A percentile compares a stretch with the other conserved stretches of the same genome.
Conservation (phyloP, 2,797 vertebrate species). For the Leptodactylus fallax region DNA sequence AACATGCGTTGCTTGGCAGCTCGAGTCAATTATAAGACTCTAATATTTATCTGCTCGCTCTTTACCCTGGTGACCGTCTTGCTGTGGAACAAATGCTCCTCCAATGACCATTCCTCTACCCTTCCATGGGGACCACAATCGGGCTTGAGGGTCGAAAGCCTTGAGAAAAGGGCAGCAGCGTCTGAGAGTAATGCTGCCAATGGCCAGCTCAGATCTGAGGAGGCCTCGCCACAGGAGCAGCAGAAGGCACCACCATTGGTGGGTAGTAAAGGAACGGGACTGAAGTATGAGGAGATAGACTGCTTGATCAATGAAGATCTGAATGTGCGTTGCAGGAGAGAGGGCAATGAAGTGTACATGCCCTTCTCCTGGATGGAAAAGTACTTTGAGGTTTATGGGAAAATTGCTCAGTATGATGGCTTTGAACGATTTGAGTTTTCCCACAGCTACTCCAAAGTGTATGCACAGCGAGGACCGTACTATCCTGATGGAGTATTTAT, state of each 20-base stretch:
- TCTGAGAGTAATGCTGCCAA: conserved; percentile 80
- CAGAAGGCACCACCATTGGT: conserved; percentile 86
- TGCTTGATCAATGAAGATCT: conserved; percentile 95
- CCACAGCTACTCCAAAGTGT: conserved; percentile 97
- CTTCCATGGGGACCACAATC: conserved; percentile 75
- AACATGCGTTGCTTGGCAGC: conserved; percentile 98
- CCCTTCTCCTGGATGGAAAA: conserved; percentile 96
- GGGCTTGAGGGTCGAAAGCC: conserved; percentile 68
- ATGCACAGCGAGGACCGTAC: conserved; percentile 90
- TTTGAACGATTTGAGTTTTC: conserved; percentile 96
- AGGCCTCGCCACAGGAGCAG: conserved; percentile 75
- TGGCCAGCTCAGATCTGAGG: conserved; percentile 79
- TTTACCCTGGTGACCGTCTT: conserved; percentile 91
- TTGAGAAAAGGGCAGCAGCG: conserved; percentile 72
- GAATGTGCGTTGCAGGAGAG: conserved; percentile 87
- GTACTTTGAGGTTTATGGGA: conserved; percentile 97
- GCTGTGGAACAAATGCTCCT: conserved; percentile 93
- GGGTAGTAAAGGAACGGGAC: conserved; percentile 72
- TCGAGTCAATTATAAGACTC: conserved; percentile 97
- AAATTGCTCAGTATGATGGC: conserved; percentile 90
- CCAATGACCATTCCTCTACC: conserved; percentile 77
- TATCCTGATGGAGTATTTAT: conserved; percentile 95
- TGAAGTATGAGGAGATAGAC: conserved; percentile 94
- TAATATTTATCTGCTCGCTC: conserved; percentile 92
- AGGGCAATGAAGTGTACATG: conserved; percentile 90